phyloP scores from a whole-genome alignment of 2,888 invertebrate genomes.

The Epistrophe eligans region DNA sequence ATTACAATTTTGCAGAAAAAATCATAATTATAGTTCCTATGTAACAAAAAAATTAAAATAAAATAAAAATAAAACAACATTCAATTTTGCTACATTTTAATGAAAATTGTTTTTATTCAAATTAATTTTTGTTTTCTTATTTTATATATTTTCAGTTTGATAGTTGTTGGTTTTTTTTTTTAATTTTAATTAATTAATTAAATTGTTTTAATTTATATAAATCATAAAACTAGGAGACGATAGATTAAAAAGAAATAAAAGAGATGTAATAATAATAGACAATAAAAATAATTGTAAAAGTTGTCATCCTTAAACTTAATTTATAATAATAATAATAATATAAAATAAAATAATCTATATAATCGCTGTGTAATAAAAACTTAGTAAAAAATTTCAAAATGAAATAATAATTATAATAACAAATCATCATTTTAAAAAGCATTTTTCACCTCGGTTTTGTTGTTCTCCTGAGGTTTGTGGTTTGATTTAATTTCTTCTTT shows the following conservation, averaged over 20 bases:
- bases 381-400: conserved; percentile 10
- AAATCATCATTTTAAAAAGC: conserved; percentile 16
- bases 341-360: conserved; percentile 16
- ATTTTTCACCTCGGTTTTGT: conserved; percentile 45
- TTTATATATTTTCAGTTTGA: conserved; percentile 63
- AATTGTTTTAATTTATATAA: conserved; percentile 54
- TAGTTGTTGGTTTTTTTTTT: conserved; percentile 5
- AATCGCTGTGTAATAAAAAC: conserved; percentile 24
- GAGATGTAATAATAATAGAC: conserved; percentile 16
- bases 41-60: conserved; percentile 31
- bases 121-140: conserved; percentile 54
- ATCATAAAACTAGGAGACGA: conserved; percentile 73
- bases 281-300: conserved; percentile 66
- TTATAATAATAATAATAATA: conserved; percentile 18
- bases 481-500: conserved; percentile 5
- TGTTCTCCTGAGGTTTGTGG: conserved; percentile 46
- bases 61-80: conserved; percentile 37
- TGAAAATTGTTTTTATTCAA: conserved; percentile 64
- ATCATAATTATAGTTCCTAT: not conserved
- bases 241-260: conserved; percentile 62
- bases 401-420: conserved; percentile 6
- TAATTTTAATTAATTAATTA: conserved; percentile 60
- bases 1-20: not conserved
- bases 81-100: conserved; percentile 60
- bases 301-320: conserved; percentile 45